These are phyloP conservation scores for Trichoplusia ni DNA, from an alignment of 1,140 invertebrate species.

Conservation along the genomic window DNA sequence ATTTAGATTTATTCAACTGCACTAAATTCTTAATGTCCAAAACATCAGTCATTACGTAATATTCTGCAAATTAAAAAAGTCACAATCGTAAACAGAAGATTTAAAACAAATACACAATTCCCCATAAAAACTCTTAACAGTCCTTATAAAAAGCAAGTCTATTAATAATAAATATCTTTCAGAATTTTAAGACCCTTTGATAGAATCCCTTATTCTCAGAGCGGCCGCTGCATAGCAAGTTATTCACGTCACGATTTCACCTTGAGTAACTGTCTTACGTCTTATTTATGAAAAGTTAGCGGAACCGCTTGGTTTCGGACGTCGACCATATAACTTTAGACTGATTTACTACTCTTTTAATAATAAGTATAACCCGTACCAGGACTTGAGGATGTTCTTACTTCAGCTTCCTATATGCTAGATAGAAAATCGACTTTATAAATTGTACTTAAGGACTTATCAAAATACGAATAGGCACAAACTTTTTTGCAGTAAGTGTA, in stretches of 20 bases:
- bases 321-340: not conserved
- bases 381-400: not conserved
- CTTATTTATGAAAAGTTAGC: slow-evolving; percentile 11
- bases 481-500: too few species aligned
- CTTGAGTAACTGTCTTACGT: slow-evolving; percentile 8
- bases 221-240: not conserved
- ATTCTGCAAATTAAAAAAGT: too few species aligned
- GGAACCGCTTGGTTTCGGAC: not conserved
- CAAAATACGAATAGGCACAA: too few species aligned
- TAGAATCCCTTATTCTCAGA: not conserved
- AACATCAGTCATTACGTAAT: not conserved
- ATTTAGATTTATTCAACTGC: not conserved
- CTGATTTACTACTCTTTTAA: slow-evolving; percentile 4
- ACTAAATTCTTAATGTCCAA: not conserved
- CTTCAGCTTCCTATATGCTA: not conserved
- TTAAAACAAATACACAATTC: too few species aligned
- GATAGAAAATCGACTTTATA: too few species aligned
- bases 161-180: not conserved
- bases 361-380: not conserved
- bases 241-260: slow-evolving; percentile 16
- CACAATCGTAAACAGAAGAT: too few species aligned
- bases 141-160: not conserved
- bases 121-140: not conserved
- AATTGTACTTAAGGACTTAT: too few species aligned
- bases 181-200: not conserved